These are phyloP conservation scores for Peucedramus taeniatus DNA, from an alignment of 2,113 vertebrate species.

Conservation along the genomic window DNA sequence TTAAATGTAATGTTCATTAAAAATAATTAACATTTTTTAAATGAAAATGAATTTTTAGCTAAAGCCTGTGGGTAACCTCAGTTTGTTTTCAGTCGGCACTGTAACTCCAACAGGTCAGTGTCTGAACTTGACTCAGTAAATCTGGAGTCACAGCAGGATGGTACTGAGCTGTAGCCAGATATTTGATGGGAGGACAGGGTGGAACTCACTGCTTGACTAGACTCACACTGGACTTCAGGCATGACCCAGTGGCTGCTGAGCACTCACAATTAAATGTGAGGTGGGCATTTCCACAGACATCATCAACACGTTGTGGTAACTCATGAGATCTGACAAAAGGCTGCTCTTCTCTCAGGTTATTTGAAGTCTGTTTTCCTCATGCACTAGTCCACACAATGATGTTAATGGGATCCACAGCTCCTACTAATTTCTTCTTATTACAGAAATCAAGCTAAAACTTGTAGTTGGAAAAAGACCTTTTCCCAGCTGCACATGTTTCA, in stretches of 20 bases:
- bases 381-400: not conserved
- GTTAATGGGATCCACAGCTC: not conserved
- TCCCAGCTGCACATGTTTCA: not conserved
- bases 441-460: not conserved
- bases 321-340: not conserved
- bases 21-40: too few relatives aligned
- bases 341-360: not conserved
- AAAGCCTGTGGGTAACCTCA: not conserved
- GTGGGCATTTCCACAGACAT: not conserved
- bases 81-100: not conserved
- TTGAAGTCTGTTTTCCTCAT: not conserved
- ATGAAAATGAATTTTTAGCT: not conserved
- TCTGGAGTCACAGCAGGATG: accelerated
- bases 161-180: not conserved
- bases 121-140: not conserved
- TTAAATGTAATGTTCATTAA: too few relatives aligned
- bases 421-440: not conserved
- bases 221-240: not conserved
- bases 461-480: not conserved
- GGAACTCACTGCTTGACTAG: not conserved
- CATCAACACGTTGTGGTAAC: not conserved
- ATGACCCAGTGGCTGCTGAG: not conserved
- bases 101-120: not conserved
- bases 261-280: not conserved
- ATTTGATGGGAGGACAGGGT: not conserved